Evolutionary conservation across 2,888 invertebrate genomes (phyloP), one percentile per base, ranked within the genome.

Genomic region (Adela reaumurella): DNA sequence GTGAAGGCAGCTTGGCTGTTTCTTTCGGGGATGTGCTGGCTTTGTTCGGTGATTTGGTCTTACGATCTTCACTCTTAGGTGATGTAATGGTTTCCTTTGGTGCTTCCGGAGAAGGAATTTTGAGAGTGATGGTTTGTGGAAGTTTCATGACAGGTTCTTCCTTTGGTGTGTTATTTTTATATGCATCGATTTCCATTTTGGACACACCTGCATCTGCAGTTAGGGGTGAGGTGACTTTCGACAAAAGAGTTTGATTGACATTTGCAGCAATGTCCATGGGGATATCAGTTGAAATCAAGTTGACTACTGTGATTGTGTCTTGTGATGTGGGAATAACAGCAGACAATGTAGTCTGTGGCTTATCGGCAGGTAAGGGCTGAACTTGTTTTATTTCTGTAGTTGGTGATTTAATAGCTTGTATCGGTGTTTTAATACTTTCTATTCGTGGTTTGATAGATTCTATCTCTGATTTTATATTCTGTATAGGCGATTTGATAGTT

Each of bases 221-320:
- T n/a, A n/a, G n/a, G n/a, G 24, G 24, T 24, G 24, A 24, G 24
- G 24, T 24, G 24, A 24, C 24, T 8, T 4, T 24, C 24, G 24
- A 24, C 8, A 8, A 6, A 6, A 24, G 4, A 24, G 5, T 24
- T 8, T 14, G 6, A 14, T 35, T 14, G 6, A 14, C 35, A 11
- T 35, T 35, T 8, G 14, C 14, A 14, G 14, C 8, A 35, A 46
- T 29, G n/a, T 29, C 35, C 29, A 29, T 24, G 29, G 19, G 19
- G n/a, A 28, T 2, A 17, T 35, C 19, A 17, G 41, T 47, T 14
- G 47, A 17, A 4, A 19, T 18, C n/a, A 19, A 17, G 19, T 16
- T 47, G 2, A 24, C 43, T 20, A 48, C 43, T 17, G 48, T 19
- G 16, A 16, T 17, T 14, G 24, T 17, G 17, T 47, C 47, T 47